Percentiles rank a stretch among this genome's conserved stretches.
phyloP scores from a whole-genome alignment of 2,888 invertebrate genomes.

The Folsomia candida region DNA sequence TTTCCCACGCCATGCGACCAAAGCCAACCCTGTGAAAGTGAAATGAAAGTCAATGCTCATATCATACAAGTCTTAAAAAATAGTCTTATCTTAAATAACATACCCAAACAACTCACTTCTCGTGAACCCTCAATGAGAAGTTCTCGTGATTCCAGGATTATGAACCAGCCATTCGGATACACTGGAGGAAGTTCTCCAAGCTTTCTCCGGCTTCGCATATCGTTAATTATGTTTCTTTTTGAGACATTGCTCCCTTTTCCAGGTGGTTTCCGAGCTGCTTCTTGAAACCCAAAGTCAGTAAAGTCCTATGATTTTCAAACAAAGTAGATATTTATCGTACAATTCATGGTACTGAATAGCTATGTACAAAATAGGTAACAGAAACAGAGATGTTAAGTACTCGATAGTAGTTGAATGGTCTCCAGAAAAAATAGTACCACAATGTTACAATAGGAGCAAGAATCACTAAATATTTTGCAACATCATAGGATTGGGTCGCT shows the following conservation, averaged over 20 bases:
- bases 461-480: neutral
- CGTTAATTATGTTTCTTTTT: conserved; percentile 49
- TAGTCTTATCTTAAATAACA: conserved; percentile 38
- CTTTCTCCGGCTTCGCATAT: conserved; percentile 60
- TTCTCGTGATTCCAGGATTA: conserved; percentile 67
- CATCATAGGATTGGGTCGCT: too few species aligned
- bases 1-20: conserved; percentile 68
- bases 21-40: conserved; percentile 62
- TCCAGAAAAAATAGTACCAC: conserved; percentile 42
- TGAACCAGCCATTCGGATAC: conserved; percentile 88
- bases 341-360: neutral
- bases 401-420: conserved; percentile 48
- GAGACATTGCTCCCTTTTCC: conserved; percentile 30
- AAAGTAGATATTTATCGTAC: neutral
- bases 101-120: conserved; percentile 68
- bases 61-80: neutral
- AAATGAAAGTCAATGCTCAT: neutral
- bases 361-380: neutral
- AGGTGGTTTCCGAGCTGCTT: conserved; percentile 22
- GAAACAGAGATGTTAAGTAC: conserved; percentile 46
- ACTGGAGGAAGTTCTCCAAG: conserved; percentile 77
- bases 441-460: neutral
- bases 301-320: conserved; percentile 42
- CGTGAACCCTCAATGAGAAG: conserved; percentile 61
- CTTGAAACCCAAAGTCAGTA: conserved; percentile 48